These are phyloP conservation scores for Danaus chrysippus DNA, from an alignment of 2,888 invertebrate species.

Conservation along the genomic window DNA sequence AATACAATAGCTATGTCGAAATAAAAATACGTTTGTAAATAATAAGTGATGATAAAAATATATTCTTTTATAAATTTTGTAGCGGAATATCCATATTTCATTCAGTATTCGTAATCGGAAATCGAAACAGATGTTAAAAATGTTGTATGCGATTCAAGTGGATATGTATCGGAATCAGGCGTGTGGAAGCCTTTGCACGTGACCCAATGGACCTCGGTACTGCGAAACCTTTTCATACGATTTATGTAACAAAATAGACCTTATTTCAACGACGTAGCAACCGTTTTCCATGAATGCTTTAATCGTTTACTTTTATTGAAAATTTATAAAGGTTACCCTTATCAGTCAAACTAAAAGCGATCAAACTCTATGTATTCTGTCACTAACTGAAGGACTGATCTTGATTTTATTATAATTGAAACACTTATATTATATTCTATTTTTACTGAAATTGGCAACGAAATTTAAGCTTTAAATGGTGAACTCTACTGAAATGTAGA, in stretches of 20 bases:
- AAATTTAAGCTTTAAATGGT: too few relatives aligned
- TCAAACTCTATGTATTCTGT: conserved; percentile 23
- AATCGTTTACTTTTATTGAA: conserved; percentile 20
- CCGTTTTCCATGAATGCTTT: background rate
- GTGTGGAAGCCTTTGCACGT: conserved; percentile 32
- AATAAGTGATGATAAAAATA: conserved; percentile 2
- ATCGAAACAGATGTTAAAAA: conserved; percentile 37
- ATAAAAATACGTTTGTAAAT: background rate
- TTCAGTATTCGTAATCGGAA: conserved; percentile 28
- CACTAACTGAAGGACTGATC: conserved; percentile 15
- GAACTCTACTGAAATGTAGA: too few relatives aligned
- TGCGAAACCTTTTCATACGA: conserved; percentile 3
- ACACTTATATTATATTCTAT: too few relatives aligned
- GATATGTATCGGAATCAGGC: conserved; percentile 36
- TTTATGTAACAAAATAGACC: conserved; percentile 11
- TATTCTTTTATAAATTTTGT: conserved; percentile 13
- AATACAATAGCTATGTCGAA: background rate
- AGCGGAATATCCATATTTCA: conserved; percentile 16
- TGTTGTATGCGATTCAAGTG: conserved; percentile 33
- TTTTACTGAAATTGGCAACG: too few relatives aligned
- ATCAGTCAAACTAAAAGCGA: conserved; percentile 30
- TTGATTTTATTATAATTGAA: background rate
- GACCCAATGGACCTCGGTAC: conserved; percentile 26
- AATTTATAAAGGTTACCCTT: conserved; percentile 27
- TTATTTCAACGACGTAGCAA: background rate